These are phyloP conservation scores for Folsomia candida DNA, from an alignment of 2,888 invertebrate genomes.

Conservation along the genomic window DNA sequence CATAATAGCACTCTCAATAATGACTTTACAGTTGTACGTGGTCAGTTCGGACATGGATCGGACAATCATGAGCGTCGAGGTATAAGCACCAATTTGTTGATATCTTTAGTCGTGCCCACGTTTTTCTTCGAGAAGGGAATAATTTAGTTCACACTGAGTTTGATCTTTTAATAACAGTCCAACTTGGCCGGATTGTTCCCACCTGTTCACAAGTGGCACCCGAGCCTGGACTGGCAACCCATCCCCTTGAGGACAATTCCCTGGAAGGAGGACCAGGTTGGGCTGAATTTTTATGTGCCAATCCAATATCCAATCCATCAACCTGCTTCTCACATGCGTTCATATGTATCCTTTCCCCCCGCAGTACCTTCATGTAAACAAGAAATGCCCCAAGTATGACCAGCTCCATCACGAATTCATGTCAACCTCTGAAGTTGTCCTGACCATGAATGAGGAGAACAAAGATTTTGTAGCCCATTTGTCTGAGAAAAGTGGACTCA, in stretches of 20 bases:
- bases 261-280: conserved; percentile 43
- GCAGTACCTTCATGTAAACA: conserved; percentile 60
- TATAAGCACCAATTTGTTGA: too few relatives aligned
- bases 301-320: too few relatives aligned
- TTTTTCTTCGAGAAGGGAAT: too few relatives aligned
- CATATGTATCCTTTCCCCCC: conserved; percentile 21
- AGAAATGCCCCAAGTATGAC: conserved; percentile 66
- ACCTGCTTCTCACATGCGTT: conserved; percentile 9
- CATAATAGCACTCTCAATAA: too few relatives aligned
- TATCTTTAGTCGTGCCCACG: too few relatives aligned
- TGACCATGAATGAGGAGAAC: conserved; percentile 61
- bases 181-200: conserved; percentile 76
- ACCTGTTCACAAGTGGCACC: conserved; percentile 64
- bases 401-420: conserved; percentile 59
- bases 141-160: too few relatives aligned
- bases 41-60: conserved; percentile 76
- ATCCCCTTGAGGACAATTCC: conserved; percentile 49
- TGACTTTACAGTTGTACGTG: conserved; percentile 52
- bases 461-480: conserved; percentile 66
- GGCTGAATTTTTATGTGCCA: too few relatives aligned
- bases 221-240: conserved; percentile 55
- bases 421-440: conserved; percentile 58
- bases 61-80: conserved; percentile 81
- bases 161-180: too few relatives aligned
- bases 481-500: conserved; percentile 62